Evolutionary conservation across 1,140 invertebrate species (phyloP).

Genomic region (Camponotus pennsylvanicus): DNA sequence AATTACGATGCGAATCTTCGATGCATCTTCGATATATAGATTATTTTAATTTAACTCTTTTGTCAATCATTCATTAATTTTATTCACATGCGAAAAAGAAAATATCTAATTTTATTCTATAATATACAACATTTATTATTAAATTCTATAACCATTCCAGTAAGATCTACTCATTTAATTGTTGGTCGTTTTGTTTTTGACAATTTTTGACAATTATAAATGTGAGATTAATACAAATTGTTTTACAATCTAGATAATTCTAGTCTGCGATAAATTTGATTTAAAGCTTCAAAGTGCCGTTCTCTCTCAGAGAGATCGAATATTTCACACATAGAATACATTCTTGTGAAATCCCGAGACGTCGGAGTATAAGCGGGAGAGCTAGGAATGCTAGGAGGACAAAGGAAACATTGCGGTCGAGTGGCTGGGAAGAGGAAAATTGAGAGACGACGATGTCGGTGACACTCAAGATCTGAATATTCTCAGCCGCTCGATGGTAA

Average conservation of each 20-base stretch:
- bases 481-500: conserved; percentile 22
- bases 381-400: neutral
- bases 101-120: neutral
- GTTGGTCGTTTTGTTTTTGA: neutral
- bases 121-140: neutral
- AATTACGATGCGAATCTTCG: neutral
- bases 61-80: neutral
- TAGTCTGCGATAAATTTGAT: conserved; percentile 4
- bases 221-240: neutral
- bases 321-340: neutral
- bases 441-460: neutral
- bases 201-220: neutral
- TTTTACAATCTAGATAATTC: neutral
- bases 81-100: neutral
- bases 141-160: neutral
- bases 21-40: neutral
- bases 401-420: conserved; percentile 6
- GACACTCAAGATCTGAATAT: conserved; percentile 2
- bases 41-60: neutral
- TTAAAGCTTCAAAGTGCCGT: neutral
- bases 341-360: conserved; percentile 6
- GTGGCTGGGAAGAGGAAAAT: neutral
- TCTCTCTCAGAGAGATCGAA: neutral
- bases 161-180: neutral
- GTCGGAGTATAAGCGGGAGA: neutral